Evolutionary conservation across 2,888 invertebrate species (phyloP).

Genomic region (Xylophagus ater): DNA sequence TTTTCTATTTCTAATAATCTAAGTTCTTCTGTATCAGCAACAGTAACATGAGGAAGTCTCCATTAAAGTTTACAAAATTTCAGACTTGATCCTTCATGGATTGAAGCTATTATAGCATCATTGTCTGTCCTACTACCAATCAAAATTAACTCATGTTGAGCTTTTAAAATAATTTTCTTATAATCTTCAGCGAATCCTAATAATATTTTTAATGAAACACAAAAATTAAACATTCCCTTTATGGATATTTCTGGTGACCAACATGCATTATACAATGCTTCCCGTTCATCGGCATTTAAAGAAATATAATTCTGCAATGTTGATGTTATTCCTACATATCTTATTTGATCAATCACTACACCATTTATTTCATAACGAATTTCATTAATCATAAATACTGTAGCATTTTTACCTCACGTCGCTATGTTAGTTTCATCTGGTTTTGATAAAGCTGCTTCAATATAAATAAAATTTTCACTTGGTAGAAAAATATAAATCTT

Average conservation of each 20-base stretch:
- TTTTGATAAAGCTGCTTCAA: conserved; percentile 20
- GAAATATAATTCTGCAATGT: conserved; percentile 30
- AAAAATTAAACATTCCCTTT: conserved; percentile 23
- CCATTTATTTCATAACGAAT: conserved; percentile 30
- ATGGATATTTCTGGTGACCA: conserved; percentile 20
- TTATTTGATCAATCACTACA: conserved; percentile 26
- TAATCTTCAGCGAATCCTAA: conserved; percentile 32
- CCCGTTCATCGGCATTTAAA: conserved; percentile 21
- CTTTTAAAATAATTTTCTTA: conserved; percentile 30
- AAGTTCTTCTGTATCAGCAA: conserved; percentile 23
- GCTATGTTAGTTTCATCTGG: conserved; percentile 14
- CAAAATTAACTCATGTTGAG: conserved; percentile 33
- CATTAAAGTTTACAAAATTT: conserved; percentile 20
- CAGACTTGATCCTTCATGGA: conserved; percentile 10
- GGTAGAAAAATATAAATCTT: conserved; percentile 25
- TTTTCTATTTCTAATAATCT: conserved; percentile 14
- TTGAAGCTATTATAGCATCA: conserved; percentile 18
- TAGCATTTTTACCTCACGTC: conserved; percentile 22
- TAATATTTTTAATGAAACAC: conserved; percentile 26
- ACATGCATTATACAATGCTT: conserved; percentile 22
- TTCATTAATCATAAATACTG: conserved; percentile 27
- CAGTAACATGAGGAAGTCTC: conserved; percentile 18
- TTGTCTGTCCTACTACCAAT: conserved; percentile 24
- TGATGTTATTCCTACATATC: conserved; percentile 28
- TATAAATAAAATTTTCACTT: conserved; percentile 22